Evolutionary conservation across 2,888 invertebrate genomes (phyloP).

Genomic region (Salticus scenicus): DNA sequence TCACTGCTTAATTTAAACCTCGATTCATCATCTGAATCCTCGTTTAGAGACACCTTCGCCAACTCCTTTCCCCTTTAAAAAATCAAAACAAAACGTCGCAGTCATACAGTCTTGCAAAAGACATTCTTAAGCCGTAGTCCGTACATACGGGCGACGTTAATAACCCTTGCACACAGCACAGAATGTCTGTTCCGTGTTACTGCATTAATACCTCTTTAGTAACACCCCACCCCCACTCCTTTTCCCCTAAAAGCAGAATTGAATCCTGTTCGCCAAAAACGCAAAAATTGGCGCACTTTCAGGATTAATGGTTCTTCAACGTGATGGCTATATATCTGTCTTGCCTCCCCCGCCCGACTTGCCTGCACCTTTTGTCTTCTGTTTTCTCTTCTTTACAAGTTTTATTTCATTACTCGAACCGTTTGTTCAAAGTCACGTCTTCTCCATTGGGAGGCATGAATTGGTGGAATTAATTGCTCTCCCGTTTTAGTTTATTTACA

Average conservation of each 20-base stretch:
- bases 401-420: slow-evolving; percentile 2
- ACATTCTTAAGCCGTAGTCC: neutral
- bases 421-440: slow-evolving; percentile 12
- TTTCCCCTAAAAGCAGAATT: neutral
- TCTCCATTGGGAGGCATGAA: neutral
- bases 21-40: neutral
- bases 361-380: neutral
- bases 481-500: slow-evolving; percentile 2
- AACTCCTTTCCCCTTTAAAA: neutral
- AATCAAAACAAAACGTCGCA: neutral
- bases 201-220: slow-evolving; percentile 12
- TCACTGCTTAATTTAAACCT: neutral
- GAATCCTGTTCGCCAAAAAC: neutral
- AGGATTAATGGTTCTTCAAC: slow-evolving; percentile 11
- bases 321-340: slow-evolving; percentile 22
- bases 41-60: neutral
- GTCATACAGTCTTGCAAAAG: neutral
- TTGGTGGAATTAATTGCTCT: slow-evolving; percentile 1
- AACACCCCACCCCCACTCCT: no score
- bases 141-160: neutral
- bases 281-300: slow-evolving; percentile 19
- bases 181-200: neutral
- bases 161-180: no score
- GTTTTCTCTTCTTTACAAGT: neutral
- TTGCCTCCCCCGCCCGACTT: neutral